Evolutionary conservation across 2,113 vertebrate species (phyloP), one percentile per base, ranked within the genome.

Genomic region (Ceyx margarethae): DNA sequence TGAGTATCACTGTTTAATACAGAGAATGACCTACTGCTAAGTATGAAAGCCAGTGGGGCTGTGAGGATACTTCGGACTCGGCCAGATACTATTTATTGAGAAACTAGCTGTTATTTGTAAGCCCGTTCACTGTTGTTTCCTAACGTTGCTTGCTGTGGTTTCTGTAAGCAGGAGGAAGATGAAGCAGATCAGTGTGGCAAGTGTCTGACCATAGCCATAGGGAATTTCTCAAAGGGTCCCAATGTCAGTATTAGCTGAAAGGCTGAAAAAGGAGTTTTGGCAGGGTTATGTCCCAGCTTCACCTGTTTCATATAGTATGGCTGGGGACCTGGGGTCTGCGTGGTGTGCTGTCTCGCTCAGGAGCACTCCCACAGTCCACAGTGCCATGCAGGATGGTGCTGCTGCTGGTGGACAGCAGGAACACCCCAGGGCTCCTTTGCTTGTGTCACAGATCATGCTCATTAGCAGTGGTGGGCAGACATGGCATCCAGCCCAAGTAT

Each of bases 1-100:
- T 95, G 92, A 96, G 91, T 92, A 89, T 95, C 58, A 20, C 81
- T 91, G 28, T 93, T 87, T 94, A 82, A 58, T 81, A 46, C 54
- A 42, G 61, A 94, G 66, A 81, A 82, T 89, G 94, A 78, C 79
- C 81, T 75, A 40, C 8, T 22, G 62, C 48, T 31, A 28, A 60
- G 53, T 56, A n/a, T 37, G 94, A 93, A 95, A 91, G 75, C 66
- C 51, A 37, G 15, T 17, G 43, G 25, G 25, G 42, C 50, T 67
- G 66, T 3, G 0, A 73, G 57, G 46, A 69, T 84, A 80, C 43
- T 80, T 19, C 51, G 22, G 5, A 69, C 58, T 86, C 75, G 42
- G 62, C 57, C 28, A 48, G 65, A 62, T 37, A 7, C 82, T 46
- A 54, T 64, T 85, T 18, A 13, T 35, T 76, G 64, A 66, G 73